Evolutionary conservation across 2,797 vertebrate genomes (phyloP).

Genomic region (Dallia pectoralis): DNA sequence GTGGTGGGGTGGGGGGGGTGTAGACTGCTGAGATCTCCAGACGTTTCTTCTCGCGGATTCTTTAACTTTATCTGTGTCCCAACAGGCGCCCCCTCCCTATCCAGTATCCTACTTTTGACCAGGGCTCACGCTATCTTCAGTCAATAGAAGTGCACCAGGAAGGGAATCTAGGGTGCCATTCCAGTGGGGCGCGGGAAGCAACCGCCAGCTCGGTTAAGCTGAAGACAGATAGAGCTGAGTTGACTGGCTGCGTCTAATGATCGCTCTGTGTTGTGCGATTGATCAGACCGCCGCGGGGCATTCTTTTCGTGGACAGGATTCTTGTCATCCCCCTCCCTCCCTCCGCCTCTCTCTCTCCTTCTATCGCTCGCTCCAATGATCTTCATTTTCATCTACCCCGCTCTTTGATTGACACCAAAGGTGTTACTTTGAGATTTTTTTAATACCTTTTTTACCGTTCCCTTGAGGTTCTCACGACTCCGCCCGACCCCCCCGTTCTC

Average conservation of each 20-base stretch:
- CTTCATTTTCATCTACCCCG: slow-evolving; percentile 55
- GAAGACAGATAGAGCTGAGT: slow-evolving; percentile 21
- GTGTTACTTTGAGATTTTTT: slow-evolving; percentile 69
- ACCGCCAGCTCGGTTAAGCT: slow-evolving; percentile 28
- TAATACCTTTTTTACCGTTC: slow-evolving; percentile 61
- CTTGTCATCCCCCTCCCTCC: slow-evolving; percentile 2
- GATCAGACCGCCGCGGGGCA: slow-evolving; percentile 65
- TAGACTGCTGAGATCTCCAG: background rate
- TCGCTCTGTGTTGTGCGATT: slow-evolving; percentile 49
- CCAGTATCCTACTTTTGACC: background rate
- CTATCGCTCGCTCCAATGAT: slow-evolving; percentile 47
- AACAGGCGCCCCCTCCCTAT: background rate
- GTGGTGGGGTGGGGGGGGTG: background rate
- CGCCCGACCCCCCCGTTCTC: slow-evolving; percentile 20
- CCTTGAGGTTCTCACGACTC: slow-evolving; percentile 41
- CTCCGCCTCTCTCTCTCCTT: slow-evolving; percentile 47
- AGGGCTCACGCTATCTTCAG: background rate
- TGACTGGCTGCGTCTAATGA: slow-evolving; percentile 56
- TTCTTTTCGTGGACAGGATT: slow-evolving; percentile 36
- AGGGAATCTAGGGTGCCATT: too few species aligned
- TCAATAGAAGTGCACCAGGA: too few species aligned
- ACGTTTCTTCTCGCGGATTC: background rate
- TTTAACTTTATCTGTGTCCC: background rate
- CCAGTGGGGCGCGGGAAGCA: background rate
- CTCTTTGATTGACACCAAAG: slow-evolving; percentile 72